Evolutionary conservation across 37 sponge, comb jelly and placozoan genomes (phyloP).

Genomic region (Aplysina aerophoba): DNA sequence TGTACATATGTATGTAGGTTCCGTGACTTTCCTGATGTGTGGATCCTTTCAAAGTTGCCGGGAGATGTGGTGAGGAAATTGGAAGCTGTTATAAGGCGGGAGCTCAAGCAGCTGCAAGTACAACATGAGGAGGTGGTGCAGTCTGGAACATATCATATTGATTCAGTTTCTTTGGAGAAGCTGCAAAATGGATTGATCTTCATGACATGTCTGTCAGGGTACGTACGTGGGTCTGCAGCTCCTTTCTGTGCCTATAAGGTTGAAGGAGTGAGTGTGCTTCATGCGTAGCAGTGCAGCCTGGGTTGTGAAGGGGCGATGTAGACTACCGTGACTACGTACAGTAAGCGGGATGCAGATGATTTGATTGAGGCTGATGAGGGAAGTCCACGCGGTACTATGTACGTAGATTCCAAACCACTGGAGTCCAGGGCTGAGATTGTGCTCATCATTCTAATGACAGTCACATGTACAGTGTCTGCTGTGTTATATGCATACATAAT

Average conservation of each 20-base stretch:
- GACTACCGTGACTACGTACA: too few species aligned
- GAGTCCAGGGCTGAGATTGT: too few species aligned
- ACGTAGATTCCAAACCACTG: too few species aligned
- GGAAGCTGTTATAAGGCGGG: not conserved
- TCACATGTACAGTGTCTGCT: slow-evolving; percentile 3
- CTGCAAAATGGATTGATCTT: not conserved
- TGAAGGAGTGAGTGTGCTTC: too few species aligned
- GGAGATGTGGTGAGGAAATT: not conserved
- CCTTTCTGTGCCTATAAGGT: too few species aligned
- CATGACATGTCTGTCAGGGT: slow-evolving; percentile 28
- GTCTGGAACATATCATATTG: not conserved
- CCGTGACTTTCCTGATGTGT: slow-evolving; percentile 24
- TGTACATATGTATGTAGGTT: not conserved
- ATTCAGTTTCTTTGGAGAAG: not conserved
- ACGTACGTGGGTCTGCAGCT: not conserved
- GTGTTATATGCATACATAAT: not conserved
- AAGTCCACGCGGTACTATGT: too few species aligned
- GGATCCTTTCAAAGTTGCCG: not conserved
- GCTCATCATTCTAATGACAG: too few species aligned
- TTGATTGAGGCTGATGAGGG: too few species aligned
- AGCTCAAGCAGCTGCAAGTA: not conserved
- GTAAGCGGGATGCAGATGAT: too few species aligned
- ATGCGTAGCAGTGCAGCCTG: too few species aligned
- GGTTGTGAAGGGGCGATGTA: too few species aligned
- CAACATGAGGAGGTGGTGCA: not conserved